These are phyloP conservation scores for Zophobas atratus DNA, from an alignment of 1,140 invertebrate genomes.

Conservation along the genomic window DNA sequence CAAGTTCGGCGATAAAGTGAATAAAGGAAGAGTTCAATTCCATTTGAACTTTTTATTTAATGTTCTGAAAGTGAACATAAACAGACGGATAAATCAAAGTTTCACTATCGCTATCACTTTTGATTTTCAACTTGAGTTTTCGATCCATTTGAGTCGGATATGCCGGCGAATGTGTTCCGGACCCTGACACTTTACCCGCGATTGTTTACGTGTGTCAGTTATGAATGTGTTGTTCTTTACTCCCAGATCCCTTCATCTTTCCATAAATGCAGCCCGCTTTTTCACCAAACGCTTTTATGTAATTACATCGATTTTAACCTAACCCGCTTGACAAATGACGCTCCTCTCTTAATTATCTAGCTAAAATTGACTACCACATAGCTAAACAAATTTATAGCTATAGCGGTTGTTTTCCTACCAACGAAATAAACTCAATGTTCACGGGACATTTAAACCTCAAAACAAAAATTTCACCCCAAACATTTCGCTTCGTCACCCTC, in stretches of 20 bases:
- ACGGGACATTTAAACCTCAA: conserved; percentile 36
- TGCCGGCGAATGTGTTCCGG: conserved; percentile 47
- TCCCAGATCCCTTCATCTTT: not conserved
- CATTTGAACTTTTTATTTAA: conserved; percentile 55
- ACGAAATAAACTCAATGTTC: conserved; percentile 31
- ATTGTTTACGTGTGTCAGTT: conserved; percentile 57
- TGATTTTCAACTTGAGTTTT: conserved; percentile 54
- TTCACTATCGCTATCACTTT: conserved; percentile 59
- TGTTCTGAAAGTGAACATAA: conserved; percentile 56
- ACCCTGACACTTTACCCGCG: conserved; percentile 35
- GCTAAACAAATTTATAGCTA: conserved; percentile 22
- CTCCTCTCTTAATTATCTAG: conserved; percentile 39
- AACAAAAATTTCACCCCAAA: conserved; percentile 32
- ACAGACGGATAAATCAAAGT: conserved; percentile 59
- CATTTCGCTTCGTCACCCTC: conserved; percentile 22
- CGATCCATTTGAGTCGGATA: conserved; percentile 52
- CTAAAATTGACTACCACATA: conserved; percentile 40
- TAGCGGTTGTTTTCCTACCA: conserved; percentile 23
- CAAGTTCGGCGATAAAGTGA: conserved; percentile 25
- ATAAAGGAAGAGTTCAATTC: conserved; percentile 40
- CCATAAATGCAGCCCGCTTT: not conserved
- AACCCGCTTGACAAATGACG: conserved; percentile 34
- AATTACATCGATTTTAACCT: conserved; percentile 41
- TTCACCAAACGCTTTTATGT: conserved; percentile 26
- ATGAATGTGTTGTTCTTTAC: conserved; percentile 53